A percentile compares a stretch with the other conserved stretches of the same genome.
These are phyloP conservation scores for Hemicordylus capensis DNA, from an alignment of 2,113 vertebrate species.

Conservation along the genomic window DNA sequence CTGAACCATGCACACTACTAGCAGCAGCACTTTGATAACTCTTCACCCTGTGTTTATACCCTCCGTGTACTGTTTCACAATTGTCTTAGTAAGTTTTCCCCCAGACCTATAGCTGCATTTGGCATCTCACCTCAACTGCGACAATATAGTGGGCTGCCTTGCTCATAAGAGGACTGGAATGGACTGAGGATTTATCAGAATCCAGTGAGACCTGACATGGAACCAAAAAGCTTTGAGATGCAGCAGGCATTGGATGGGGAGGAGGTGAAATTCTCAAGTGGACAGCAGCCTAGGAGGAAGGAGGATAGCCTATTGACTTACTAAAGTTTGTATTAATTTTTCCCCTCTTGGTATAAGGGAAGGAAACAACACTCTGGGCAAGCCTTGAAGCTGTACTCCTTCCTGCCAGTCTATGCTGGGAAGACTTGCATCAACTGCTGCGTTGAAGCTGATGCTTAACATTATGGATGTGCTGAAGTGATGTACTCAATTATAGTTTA, in stretches of 20 bases:
- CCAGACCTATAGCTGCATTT: not conserved
- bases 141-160: not conserved
- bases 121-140: not conserved
- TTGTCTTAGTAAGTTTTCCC: not conserved
- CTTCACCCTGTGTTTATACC: not conserved
- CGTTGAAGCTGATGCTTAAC: not conserved
- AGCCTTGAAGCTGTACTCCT: not conserved
- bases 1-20: too few species aligned
- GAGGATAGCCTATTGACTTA: not conserved
- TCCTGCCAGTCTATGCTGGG: not conserved
- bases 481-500: constrained; percentile 24
- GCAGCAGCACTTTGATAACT: not conserved
- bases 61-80: constrained; percentile 1
- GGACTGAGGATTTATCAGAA: not conserved
- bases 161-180: not conserved
- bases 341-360: not conserved
- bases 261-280: not conserved
- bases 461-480: not conserved
- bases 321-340: not conserved
- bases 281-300: not conserved
- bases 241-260: not conserved
- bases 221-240: not conserved
- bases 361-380: not conserved
- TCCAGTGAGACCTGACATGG: not conserved
- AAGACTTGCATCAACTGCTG: not conserved